Percentiles rank a stretch among this genome's conserved stretches.
These are phyloP conservation scores for Disparrhopalites patrizii DNA, from an alignment of 2,888 invertebrate genomes.

Conservation along the genomic window DNA sequence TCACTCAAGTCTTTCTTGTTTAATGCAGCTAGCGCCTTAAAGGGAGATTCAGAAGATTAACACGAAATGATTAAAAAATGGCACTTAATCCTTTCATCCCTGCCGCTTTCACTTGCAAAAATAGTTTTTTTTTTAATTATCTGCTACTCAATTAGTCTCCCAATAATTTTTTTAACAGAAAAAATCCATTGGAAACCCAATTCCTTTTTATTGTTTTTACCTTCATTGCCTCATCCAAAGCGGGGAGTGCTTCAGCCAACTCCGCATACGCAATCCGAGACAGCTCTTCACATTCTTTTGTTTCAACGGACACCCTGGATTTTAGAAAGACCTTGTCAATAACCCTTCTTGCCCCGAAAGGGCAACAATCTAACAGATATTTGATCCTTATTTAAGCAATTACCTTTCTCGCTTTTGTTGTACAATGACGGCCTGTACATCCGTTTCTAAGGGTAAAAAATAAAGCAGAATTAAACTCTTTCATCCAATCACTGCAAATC, in stretches of 20 bases:
- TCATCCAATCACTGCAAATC: neutral
- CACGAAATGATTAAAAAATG: too few relatives aligned
- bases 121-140: too few relatives aligned
- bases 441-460: constrained; percentile 25
- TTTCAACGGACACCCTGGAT: constrained; percentile 69
- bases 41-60: constrained; percentile 48
- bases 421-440: constrained; percentile 48
- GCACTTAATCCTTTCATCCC: too few relatives aligned
- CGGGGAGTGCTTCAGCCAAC: constrained; percentile 79
- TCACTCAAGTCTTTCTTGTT: constrained; percentile 85
- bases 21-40: constrained; percentile 66
- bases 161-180: too few relatives aligned
- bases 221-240: constrained; percentile 73
- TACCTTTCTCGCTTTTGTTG: constrained; percentile 62
- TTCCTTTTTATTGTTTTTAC: too few relatives aligned
- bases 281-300: constrained; percentile 72
- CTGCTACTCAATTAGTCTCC: too few relatives aligned
- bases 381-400: neutral
- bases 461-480: neutral
- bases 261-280: constrained; percentile 78
- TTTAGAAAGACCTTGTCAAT: neutral
- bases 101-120: neutral
- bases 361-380: neutral
- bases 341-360: too few relatives aligned
- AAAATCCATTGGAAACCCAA: too few relatives aligned